Percentiles rank a stretch among this genome's conserved stretches.
Evolutionary conservation across 35 echinoderm and acorn worm species (phyloP).

Genomic region (Amphiura filiformis): DNA sequence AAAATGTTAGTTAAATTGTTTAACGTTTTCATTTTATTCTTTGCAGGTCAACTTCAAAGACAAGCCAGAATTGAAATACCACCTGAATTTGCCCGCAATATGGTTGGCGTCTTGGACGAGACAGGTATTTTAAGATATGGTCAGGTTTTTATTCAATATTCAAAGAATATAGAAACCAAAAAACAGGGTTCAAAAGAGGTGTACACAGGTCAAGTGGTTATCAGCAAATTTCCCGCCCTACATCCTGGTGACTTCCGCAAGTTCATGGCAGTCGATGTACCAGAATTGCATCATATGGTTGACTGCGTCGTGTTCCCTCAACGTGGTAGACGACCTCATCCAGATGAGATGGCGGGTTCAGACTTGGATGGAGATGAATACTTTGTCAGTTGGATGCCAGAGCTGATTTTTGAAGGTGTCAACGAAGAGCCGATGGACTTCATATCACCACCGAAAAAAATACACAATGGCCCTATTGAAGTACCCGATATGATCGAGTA

Average conservation of each 20-base stretch:
- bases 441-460: neutral
- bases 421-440: neutral
- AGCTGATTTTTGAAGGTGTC: neutral
- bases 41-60: constrained; percentile 10
- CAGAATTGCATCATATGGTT: constrained; percentile 19
- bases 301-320: constrained; percentile 29
- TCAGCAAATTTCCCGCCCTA: neutral
- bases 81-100: neutral
- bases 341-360: constrained; percentile 31
- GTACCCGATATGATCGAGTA: neutral
- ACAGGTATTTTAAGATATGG: constrained; percentile 13
- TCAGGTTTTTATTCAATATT: constrained; percentile 31
- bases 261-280: constrained; percentile 23
- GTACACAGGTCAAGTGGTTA: neutral
- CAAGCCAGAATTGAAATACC: constrained; percentile 12
- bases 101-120: constrained; percentile 26
- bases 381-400: neutral
- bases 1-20: too few relatives aligned
- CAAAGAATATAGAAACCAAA: neutral
- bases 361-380: constrained; percentile 32
- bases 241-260: constrained; percentile 19
- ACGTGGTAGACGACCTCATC: constrained; percentile 6
- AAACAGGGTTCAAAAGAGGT: neutral
- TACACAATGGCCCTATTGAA: neutral
- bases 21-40: neutral